Base-by-base conservation (phyloP, 2,888 invertebrate species). In the Plemyria rubiginata region DNA sequence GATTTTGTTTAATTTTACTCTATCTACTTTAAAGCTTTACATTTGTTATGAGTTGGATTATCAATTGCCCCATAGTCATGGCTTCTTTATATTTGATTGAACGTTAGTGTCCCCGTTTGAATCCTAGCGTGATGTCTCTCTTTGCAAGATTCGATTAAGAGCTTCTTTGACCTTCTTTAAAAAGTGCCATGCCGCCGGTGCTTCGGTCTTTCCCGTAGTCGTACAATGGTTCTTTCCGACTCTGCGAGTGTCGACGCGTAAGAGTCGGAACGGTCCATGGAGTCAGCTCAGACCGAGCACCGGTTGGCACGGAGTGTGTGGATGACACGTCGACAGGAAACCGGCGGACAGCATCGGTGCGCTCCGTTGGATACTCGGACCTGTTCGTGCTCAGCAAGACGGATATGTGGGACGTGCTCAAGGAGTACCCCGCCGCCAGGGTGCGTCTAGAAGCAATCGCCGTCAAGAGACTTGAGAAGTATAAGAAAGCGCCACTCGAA, bases 401-500 rank as follows among this genome's bases (percentile, higher is more conserved):
- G 94, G 99, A 99, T 94, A 98, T 99, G 97, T 99, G 99, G 99
- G 99, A 99, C 91, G 99, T 99, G 72, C 95, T 98, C 71, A 98
- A 99, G 92, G 98, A 98, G 87, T 98, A 98, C 90, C 98, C 98
- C 29, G 97, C 98, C 22, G 98, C 98, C 68, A 94, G 99, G 88
- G 96, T 99, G 80, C 95, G 99, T 70, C 95, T 99, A 60, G 99
- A 99, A 92, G 97, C 99, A 65, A 99, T 99, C 80, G 99, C 99
- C 65, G 98, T 98, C 80, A 99, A 99, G 93, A 95, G 99, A 87
- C 95, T 99, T 82, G 98, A 99, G 94, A 99, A 99, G 92, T 99
- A 99, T 93, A 98, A 98, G 93, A 97, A 97, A 86, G 97, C 97
- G 71, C 98, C 98, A 56, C 94, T 97, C 68, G 97, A 97, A 88